Evolutionary conservation across 2,888 invertebrate genomes (phyloP), one percentile per base, ranked within the genome.

Genomic region (Cerastis leucographa): DNA sequence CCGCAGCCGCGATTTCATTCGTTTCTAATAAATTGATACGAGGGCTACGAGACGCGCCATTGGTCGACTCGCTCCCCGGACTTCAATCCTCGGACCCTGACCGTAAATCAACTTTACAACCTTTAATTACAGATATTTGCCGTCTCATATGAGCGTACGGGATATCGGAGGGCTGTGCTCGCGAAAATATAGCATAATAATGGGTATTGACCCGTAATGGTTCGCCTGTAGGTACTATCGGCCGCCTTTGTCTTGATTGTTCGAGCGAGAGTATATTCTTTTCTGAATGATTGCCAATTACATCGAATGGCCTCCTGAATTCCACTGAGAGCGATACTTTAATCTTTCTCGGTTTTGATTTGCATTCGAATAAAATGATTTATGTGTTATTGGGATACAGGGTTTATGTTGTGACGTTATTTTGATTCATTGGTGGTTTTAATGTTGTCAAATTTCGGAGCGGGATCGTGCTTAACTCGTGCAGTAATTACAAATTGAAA

Each of bases 61-160:
- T 96, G 96, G 96, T 91, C 92, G 94, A 94, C 93, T 93, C 95
- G 93, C 93, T 93, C 93, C 94, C 91, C 93, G 91, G 90, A 93
- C 94, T 92, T 94, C 95, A 93, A 94, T 94, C 93, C 95, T 93
- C 94, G 91, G 93, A 91, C 95, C 94, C 90, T 93, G 91, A 95
- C 92, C 95, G 96, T 96, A 96, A 96, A 96, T 96, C 96, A 96
- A 96, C 95, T 96, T 96, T 96, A 96, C 96, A 96, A 94, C 96
- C 96, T 96, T 96, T 96, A 96, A 96, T 96, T 96, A 96, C 96
- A 96, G 94, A 96, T 96, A 96, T 96, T 96, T 96, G 95, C 96
- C 95, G 93, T 96, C 96, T 95, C 94, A 95, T 95, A 94, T 93
- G 94, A 95, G 94, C 90, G 95, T 93, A 93, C 93, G 95, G 94